Conservation (phyloP, 2,113 vertebrate genomes). For the Microcebus lehilahytsara region DNA sequence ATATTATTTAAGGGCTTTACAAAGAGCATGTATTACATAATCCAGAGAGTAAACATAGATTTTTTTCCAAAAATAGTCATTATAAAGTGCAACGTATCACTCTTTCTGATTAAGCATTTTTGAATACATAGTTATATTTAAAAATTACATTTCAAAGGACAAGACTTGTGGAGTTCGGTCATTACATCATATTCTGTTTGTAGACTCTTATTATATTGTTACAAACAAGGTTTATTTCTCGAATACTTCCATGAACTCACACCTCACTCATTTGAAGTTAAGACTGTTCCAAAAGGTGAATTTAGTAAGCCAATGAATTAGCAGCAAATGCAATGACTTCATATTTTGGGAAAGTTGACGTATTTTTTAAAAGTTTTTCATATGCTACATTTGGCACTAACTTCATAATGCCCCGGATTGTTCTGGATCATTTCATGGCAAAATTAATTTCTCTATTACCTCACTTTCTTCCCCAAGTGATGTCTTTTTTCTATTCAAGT, state of each 20-base stretch:
- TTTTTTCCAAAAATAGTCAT: constrained; percentile 4
- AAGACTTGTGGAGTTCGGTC: background rate
- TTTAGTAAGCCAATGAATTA: constrained; percentile 51
- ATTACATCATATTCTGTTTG: constrained; percentile 8
- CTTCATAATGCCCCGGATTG: constrained; percentile 54
- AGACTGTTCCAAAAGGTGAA: background rate
- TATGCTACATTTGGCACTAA: constrained; percentile 57
- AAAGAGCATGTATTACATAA: background rate
- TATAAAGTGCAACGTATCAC: background rate
- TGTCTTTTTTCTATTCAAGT: constrained; percentile 40
- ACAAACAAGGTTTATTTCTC: constrained; percentile 51
- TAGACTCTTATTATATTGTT: constrained; percentile 12
- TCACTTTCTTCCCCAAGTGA: constrained; percentile 55
- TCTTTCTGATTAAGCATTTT: background rate
- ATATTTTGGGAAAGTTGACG: constrained; percentile 59
- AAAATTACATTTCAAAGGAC: constrained; percentile 1
- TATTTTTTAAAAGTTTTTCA: constrained; percentile 58
- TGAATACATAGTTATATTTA: background rate
- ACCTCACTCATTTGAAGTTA: constrained; percentile 1
- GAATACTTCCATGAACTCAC: constrained; percentile 5
- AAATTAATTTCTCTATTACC: constrained; percentile 64
- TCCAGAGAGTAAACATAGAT: background rate
- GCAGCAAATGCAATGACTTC: constrained; percentile 54
- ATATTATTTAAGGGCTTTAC: background rate
- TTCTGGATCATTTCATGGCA: constrained; percentile 52